Conservation (phyloP, 2,888 invertebrate genomes). For the Terebella lapidaria region DNA sequence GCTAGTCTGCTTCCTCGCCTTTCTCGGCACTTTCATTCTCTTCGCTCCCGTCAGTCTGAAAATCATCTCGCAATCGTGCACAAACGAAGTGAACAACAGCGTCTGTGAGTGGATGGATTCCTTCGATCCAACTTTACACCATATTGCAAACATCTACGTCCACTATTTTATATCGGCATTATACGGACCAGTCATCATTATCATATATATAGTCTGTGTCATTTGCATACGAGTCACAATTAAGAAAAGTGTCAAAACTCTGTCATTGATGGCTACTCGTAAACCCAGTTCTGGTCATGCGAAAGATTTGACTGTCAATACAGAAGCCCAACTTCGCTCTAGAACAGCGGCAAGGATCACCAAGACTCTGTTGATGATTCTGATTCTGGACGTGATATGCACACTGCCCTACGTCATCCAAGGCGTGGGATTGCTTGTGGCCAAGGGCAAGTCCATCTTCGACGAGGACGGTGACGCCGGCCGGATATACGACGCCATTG, state of each 20-base stretch:
- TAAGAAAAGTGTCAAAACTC: background rate
- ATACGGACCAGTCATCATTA: constrained; percentile 10
- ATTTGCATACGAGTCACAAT: constrained; percentile 7
- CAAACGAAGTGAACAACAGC: background rate
- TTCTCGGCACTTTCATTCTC: constrained; percentile 5
- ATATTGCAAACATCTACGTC: constrained; percentile 1
- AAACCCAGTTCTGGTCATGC: background rate
- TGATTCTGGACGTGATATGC: constrained; percentile 13
- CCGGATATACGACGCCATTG: constrained; percentile 11
- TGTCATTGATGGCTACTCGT: background rate
- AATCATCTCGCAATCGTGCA: constrained; percentile 12
- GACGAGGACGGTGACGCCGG: background rate
- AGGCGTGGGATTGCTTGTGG: constrained; percentile 8
- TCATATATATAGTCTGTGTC: constrained; percentile 11
- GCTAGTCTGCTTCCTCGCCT: background rate
- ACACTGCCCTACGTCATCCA: constrained; percentile 11
- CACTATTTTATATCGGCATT: constrained; percentile 2
- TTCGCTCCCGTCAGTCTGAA: constrained; percentile 7
- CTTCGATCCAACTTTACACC: background rate
- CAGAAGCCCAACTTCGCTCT: background rate
- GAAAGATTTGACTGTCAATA: too few species aligned
- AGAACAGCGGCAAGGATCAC: constrained; percentile 3
- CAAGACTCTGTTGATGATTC: constrained; percentile 10
- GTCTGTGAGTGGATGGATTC: background rate
- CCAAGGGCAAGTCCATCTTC: constrained; percentile 8